Evolutionary conservation across 1,140 invertebrate genomes (phyloP).

Genomic region (Hyles euphorbiae): DNA sequence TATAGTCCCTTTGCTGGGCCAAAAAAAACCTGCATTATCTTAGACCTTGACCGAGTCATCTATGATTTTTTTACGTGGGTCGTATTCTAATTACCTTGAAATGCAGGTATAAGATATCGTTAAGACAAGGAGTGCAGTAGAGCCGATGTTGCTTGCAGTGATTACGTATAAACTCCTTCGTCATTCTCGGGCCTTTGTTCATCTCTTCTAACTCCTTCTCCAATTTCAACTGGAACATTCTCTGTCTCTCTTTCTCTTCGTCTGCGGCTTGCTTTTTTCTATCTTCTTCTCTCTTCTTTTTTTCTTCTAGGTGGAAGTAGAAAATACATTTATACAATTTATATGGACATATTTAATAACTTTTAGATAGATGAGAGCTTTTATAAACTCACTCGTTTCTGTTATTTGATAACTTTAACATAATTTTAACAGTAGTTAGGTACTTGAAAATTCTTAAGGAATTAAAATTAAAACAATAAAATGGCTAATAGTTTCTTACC

Average conservation of each 20-base stretch:
- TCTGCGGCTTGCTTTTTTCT: conserved; percentile 36
- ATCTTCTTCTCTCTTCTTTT: conserved; percentile 20
- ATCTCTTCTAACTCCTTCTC: conserved; percentile 58
- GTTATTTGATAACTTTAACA: too few species aligned
- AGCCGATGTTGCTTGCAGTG: conserved; percentile 91
- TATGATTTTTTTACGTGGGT: too few species aligned
- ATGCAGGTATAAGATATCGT: conserved; percentile 96
- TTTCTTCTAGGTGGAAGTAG: conserved; percentile 2
- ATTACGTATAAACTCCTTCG: conserved; percentile 83
- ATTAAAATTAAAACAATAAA: background rate
- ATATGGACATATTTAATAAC: background rate
- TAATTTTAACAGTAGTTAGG: too few species aligned
- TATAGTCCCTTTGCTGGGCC: too few species aligned
- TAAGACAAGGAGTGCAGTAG: conserved; percentile 91
- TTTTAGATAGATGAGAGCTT: too few species aligned
- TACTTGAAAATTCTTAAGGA: too few species aligned
- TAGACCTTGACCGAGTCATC: too few species aligned
- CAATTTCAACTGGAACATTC: conserved; percentile 43
- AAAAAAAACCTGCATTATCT: too few species aligned
- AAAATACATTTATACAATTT: background rate
- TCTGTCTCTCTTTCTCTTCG: conserved; percentile 34
- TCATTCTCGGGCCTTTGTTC: conserved; percentile 79
- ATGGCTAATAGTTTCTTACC: background rate
- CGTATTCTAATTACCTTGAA: conserved; percentile 82
- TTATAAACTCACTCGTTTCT: too few species aligned